Base-by-base conservation (phyloP, 37 sponge, comb jelly and placozoan genomes). In the Haliclona indistincta region DNA sequence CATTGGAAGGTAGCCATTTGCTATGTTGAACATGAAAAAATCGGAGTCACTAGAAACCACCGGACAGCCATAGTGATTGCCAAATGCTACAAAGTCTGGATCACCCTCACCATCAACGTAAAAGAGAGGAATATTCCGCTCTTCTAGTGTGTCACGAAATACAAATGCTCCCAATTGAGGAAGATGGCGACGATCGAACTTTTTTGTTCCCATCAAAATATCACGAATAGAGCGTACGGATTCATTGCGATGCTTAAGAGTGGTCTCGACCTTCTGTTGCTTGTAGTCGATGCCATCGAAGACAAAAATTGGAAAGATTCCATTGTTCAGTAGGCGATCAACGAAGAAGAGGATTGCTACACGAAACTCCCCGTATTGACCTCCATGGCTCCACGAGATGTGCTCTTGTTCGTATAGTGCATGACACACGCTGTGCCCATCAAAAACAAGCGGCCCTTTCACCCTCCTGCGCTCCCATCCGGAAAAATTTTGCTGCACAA, bases 31-130 rank as follows among this genome's bases (percentile, higher is more conserved):
- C n/a, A 94, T 67, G 77, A 56, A 89, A 55, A 78, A 94, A 76
- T 94, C 94, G 5, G 91, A 88, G 54, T 94, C 94, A 7, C 52
- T 20, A 10, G 84, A 66, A 1, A 89, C 54, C 1, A 94, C 87
- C 19, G 87, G 91, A 56, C 87, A 94, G 17, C 54, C 45, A 22
- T 79, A 70, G 49, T 40, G 32, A 43, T 82, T 82, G 4, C 88
- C 94, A 19, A 89, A 61, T 38, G 54, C 43, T 4, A 63, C 85
- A 53, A 79, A 80, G n/a, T 38, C 37, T 10, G 17, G 43, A 51
- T 94, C 94, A 29, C 87, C 91, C 42, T 94, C 94, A 42, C 90
- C 83, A 56, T 94, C 94, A 23, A 61, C 88, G 1, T 80, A 65
- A 33, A 56, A 2, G 58, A 81, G 67, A 10, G 74, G 43, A 17